Evolutionary conservation across 2,113 vertebrate species (phyloP).

Genomic region (Halcyon malimbica): DNA sequence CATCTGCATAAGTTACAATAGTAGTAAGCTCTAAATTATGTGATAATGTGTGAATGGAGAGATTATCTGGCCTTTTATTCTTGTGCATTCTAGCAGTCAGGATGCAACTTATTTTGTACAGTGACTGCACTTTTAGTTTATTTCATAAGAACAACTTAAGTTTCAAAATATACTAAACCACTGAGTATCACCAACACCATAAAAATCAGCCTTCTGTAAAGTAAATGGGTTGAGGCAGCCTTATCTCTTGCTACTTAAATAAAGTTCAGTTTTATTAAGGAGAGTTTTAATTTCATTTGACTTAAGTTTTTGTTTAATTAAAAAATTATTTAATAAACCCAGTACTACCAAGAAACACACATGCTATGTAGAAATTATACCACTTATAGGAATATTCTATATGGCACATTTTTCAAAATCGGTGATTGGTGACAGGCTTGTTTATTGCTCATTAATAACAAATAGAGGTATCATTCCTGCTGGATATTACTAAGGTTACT

Average conservation of each 20-base stretch:
- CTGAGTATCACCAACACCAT: slow-evolving; percentile 12
- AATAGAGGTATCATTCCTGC: slow-evolving; percentile 33
- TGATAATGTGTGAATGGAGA: background rate
- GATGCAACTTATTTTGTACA: background rate
- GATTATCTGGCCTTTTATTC: background rate
- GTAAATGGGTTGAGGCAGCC: slow-evolving; percentile 18
- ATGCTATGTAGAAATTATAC: background rate
- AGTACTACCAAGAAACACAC: slow-evolving; percentile 40
- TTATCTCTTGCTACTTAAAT: slow-evolving; percentile 51
- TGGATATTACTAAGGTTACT: slow-evolving; percentile 2
- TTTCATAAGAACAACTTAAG: background rate
- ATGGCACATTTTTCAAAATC: slow-evolving; percentile 40
- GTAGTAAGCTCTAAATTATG: background rate
- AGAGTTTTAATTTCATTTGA: slow-evolving; percentile 65
- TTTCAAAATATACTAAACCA: slow-evolving; percentile 12
- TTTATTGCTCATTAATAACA: slow-evolving; percentile 71
- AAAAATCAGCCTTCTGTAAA: slow-evolving; percentile 30
- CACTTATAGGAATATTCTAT: slow-evolving; percentile 26
- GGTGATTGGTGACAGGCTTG: slow-evolving; percentile 43
- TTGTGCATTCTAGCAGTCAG: background rate
- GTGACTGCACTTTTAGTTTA: background rate
- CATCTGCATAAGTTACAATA: background rate
- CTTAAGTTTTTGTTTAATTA: slow-evolving; percentile 33
- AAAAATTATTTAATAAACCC: slow-evolving; percentile 59
- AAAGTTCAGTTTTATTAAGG: slow-evolving; percentile 49